These are phyloP conservation scores for Neofelis nebulosa DNA, from an alignment of 2,113 vertebrate genomes.

Conservation along the genomic window DNA sequence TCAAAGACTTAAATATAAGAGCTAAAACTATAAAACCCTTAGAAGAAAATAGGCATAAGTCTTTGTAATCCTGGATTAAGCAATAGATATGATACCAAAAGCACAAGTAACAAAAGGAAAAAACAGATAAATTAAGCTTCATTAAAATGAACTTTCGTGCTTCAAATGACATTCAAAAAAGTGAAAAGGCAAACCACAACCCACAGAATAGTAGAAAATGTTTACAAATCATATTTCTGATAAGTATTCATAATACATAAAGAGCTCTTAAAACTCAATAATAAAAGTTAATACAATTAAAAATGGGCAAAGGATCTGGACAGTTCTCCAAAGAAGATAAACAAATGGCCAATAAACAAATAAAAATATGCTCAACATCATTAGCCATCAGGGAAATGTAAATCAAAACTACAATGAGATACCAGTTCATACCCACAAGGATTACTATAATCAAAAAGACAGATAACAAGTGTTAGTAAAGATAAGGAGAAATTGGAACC, in stretches of 20 bases:
- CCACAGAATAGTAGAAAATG: not conserved
- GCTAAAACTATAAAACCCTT: not conserved
- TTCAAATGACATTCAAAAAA: not conserved
- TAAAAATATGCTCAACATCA: not conserved
- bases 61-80: not conserved
- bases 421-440: not conserved
- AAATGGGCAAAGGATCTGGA: not conserved
- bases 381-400: not conserved
- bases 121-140: not conserved
- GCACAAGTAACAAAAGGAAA: not conserved
- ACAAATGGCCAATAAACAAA: not conserved
- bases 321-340: not conserved
- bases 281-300: not conserved
- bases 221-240: not conserved
- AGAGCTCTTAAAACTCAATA: not conserved
- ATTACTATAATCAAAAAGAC: not conserved
- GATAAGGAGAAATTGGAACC: not conserved
- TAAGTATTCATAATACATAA: not conserved
- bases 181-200: not conserved
- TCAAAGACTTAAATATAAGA: not conserved
- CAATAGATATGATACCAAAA: not conserved
- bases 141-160: not conserved
- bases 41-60: not conserved
- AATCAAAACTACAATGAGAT: not conserved
- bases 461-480: not conserved